A percentile compares a stretch with the other conserved stretches of the same genome.
These are phyloP conservation scores for Leistus spinibarbis DNA, from an alignment of 2,888 invertebrate species.

Conservation along the genomic window DNA sequence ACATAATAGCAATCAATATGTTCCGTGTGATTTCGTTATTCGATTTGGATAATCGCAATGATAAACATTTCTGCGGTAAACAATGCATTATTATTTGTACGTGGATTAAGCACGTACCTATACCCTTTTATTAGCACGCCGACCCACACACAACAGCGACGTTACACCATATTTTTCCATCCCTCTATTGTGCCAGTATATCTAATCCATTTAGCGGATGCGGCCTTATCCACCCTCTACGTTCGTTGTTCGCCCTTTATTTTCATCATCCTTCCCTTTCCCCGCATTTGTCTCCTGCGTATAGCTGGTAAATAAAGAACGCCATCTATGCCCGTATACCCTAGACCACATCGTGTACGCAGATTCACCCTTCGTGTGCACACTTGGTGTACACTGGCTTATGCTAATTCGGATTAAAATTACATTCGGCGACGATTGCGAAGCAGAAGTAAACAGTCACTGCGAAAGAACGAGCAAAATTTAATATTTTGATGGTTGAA, in stretches of 20 bases:
- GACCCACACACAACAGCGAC: too few species aligned
- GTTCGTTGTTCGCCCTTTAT: neutral
- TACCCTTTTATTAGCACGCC: slow-evolving; percentile 54
- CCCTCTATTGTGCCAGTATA: slow-evolving; percentile 50
- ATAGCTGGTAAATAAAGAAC: slow-evolving; percentile 5
- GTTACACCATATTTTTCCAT: slow-evolving; percentile 55
- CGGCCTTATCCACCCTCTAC: slow-evolving; percentile 11
- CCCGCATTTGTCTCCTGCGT: neutral
- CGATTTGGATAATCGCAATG: slow-evolving; percentile 37
- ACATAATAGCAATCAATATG: too few species aligned
- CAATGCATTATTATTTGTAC: slow-evolving; percentile 35
- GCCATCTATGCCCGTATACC: neutral
- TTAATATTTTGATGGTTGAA: slow-evolving; percentile 31
- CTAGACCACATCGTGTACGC: neutral
- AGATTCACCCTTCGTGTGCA: slow-evolving; percentile 2
- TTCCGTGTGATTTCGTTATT: slow-evolving; percentile 6
- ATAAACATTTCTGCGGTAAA: slow-evolving; percentile 36
- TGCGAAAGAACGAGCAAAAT: slow-evolving; percentile 18
- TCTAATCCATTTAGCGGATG: slow-evolving; percentile 42
- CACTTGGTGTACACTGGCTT: slow-evolving; percentile 13
- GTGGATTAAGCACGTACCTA: slow-evolving; percentile 51
- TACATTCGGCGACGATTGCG: slow-evolving; percentile 24
- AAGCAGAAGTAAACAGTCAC: slow-evolving; percentile 33
- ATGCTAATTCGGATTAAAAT: slow-evolving; percentile 37
- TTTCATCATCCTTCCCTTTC: neutral